These are phyloP conservation scores for Zaprionus vittiger DNA, from an alignment of 1,140 invertebrate species.

Conservation along the genomic window DNA sequence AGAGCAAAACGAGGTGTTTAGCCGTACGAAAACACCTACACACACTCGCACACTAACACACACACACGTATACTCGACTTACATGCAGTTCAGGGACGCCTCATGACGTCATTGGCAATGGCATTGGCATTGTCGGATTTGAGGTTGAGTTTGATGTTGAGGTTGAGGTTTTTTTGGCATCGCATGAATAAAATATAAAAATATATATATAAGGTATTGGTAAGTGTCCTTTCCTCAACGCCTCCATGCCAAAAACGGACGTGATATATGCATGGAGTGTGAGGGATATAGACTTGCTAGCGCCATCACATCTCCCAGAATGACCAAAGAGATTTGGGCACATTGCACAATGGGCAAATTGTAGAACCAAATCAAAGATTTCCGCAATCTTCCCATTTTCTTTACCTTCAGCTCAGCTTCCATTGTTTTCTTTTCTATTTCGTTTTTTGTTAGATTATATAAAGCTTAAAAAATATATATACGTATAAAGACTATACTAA, in stretches of 20 bases:
- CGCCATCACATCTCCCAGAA: conserved; percentile 41
- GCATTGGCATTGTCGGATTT: conserved; percentile 53
- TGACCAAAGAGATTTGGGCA: conserved; percentile 36
- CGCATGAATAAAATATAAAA: conserved; percentile 10
- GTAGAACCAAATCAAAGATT: conserved; percentile 36
- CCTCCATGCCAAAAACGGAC: conserved; percentile 50
- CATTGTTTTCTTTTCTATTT: conserved; percentile 4
- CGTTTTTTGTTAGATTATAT: neutral
- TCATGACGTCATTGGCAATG: conserved; percentile 68
- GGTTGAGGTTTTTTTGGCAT: conserved; percentile 5
- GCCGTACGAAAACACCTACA: conserved; percentile 56
- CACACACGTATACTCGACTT: conserved; percentile 19
- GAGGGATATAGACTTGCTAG: conserved; percentile 49
- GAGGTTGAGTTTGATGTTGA: conserved; percentile 12
- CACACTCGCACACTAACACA: conserved; percentile 26
- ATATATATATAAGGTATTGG: neutral
- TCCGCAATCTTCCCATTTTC: conserved; percentile 1
- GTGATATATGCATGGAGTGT: conserved; percentile 48
- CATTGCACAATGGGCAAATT: conserved; percentile 31
- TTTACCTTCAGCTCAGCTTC: neutral
- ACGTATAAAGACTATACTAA: neutral
- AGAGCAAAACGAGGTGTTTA: conserved; percentile 60
- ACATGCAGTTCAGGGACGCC: conserved; percentile 44
- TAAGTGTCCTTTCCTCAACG: neutral
- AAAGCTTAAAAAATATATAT: conserved; percentile 2